Percentiles rank a stretch among this genome's conserved stretches.
Conservation (phyloP, 2,888 invertebrate genomes). For the Venusia cambrica region DNA sequence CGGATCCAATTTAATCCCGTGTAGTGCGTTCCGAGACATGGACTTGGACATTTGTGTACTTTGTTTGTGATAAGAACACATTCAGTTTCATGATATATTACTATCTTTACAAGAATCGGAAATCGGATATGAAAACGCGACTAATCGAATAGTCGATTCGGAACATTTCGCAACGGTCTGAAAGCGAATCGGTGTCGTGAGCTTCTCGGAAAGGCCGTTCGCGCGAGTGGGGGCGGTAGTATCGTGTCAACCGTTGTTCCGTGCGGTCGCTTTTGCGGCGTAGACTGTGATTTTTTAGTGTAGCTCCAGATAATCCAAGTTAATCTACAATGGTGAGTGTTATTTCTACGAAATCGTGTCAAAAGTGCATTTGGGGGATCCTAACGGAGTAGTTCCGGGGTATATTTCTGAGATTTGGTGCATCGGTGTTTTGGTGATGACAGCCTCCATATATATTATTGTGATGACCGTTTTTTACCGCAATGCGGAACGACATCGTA, state of each 20-base stretch:
- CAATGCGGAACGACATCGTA: conserved; percentile 70
- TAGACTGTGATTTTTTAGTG: conserved; percentile 81
- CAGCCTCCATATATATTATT: conserved; percentile 80
- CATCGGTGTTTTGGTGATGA: conserved; percentile 78
- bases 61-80: conserved; percentile 52
- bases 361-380: conserved; percentile 62
- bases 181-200: conserved; percentile 70
- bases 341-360: conserved; percentile 66
- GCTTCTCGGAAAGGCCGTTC: conserved; percentile 74
- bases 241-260: conserved; percentile 79
- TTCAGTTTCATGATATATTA: conserved; percentile 46
- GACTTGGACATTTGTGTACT: conserved; percentile 67
- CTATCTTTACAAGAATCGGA: conserved; percentile 44
- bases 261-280: conserved; percentile 80
- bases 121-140: conserved; percentile 70
- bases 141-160: conserved; percentile 71
- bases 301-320: conserved; percentile 82
- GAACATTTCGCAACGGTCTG: conserved; percentile 70
- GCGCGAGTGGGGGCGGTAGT: conserved; percentile 82
- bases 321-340: conserved; percentile 82
- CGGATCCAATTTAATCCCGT: conserved; percentile 82
- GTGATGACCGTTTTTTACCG: conserved; percentile 80
- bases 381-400: conserved; percentile 43
- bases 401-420: conserved; percentile 73
- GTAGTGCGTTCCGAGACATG: conserved; percentile 76